Evolutionary conservation across 2,888 invertebrate species (phyloP).

Genomic region (Drosophila paranaensis): DNA sequence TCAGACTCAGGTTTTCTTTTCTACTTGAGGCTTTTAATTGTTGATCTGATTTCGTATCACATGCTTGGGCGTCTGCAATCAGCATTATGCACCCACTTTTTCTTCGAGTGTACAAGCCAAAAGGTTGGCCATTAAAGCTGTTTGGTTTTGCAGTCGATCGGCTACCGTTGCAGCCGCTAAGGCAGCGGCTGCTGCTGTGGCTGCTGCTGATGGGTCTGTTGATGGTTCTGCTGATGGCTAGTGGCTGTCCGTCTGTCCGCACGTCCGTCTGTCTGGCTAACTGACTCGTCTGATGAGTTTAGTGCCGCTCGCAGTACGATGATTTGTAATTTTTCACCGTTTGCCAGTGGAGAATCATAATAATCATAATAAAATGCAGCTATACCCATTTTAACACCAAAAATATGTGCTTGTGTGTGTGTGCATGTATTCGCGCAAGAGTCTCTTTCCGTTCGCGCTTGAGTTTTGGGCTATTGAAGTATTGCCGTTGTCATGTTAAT

Average conservation of each 20-base stretch:
- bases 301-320: conserved; percentile 70
- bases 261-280: not conserved
- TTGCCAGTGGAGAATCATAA: conserved; percentile 74
- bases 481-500: conserved; percentile 76
- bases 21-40: not conserved
- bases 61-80: not conserved
- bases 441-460: conserved; percentile 23
- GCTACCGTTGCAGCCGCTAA: conserved; percentile 70
- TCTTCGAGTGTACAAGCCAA: conserved; percentile 18
- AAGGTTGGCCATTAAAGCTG: conserved; percentile 68
- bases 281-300: conserved; percentile 67
- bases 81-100: not conserved
- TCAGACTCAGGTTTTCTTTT: not conserved
- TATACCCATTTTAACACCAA: conserved; percentile 81
- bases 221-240: conserved; percentile 51
- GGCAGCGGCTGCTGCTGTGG: conserved; percentile 35
- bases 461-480: conserved; percentile 55
- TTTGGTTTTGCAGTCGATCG: conserved; percentile 64
- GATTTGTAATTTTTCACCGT: conserved; percentile 72
- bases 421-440: conserved; percentile 6
- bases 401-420: conserved; percentile 48
- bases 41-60: not conserved
- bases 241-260: conserved; percentile 22
- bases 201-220: conserved; percentile 39
- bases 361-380: conserved; percentile 82